Evolutionary conservation across 2,888 invertebrate genomes (phyloP), one percentile per base, ranked within the genome.

Genomic region (Exephanes ischioxanthus): DNA sequence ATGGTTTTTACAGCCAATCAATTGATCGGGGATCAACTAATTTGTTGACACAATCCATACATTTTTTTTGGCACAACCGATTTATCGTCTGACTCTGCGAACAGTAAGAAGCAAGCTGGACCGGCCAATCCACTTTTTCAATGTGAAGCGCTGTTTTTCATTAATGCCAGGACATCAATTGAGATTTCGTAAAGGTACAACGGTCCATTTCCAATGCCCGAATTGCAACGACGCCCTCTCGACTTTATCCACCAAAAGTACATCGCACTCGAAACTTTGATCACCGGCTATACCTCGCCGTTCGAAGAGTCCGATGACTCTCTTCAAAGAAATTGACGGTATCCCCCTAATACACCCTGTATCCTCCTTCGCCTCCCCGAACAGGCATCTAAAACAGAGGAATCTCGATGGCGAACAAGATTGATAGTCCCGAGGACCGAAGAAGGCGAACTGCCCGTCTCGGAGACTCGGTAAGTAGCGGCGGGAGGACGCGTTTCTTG

Each of bases 381-480:
- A 58, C 75, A 81, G 75, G 68, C 80, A 68, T 81, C 80, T 58
- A 68, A 82, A 82, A 75, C 76, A 71, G 76, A 58, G 63, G 45
- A 75, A 75, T 68, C 80, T 75, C 75, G 80, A 81, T 77, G 61
- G 76, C 77, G 82, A 82, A 77, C 77, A 82, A 82, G 82, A 82
- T 82, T 82, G 82, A 82, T 81, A 81, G 80, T 75, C 75, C 48
- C 33, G 14, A 3, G 68, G 7, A 37, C 45, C 53, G 67, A 75
- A 75, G 68, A 70, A 73, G 68, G 75, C 67, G 41, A 37, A 48
- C 71, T 9, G 48, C n/a, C 55, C 55, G 55, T 67, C 76, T 16
- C 68, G 16, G 37, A 37, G 67, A 75, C 73, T 30, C 48, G 75
- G 80, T 48, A 81, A 61, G 61, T 68, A 67, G 80, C 53, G 37